These are phyloP conservation scores for Halocynthia aurantium DNA, from an alignment of 23 tunicate species.

Conservation along the genomic window DNA sequence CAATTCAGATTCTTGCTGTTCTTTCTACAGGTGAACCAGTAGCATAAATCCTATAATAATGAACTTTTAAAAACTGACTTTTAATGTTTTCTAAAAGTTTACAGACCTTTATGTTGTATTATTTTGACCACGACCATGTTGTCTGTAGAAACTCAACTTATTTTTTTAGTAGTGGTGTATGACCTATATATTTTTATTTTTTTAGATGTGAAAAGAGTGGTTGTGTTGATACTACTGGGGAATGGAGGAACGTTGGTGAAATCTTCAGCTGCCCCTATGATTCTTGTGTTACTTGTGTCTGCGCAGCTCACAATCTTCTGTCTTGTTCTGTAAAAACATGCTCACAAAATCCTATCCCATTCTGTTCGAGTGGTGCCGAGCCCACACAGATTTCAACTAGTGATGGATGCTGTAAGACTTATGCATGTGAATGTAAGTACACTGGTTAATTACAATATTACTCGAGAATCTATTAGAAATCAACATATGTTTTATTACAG, in stretches of 20 bases:
- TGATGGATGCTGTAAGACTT: constrained; percentile 80
- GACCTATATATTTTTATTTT: background rate
- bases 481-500: constrained; percentile 14
- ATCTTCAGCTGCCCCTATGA: constrained; percentile 45
- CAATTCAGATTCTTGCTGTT: constrained; percentile 58
- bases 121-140: background rate
- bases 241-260: constrained; percentile 43
- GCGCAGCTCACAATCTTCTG: constrained; percentile 45
- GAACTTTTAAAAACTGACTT: too few relatives aligned
- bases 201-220: constrained; percentile 71
- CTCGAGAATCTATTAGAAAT: background rate
- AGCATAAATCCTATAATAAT: background rate
- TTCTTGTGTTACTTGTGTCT: constrained; percentile 58
- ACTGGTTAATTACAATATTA: background rate
- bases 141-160: background rate
- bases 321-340: constrained; percentile 51
- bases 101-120: constrained; percentile 1
- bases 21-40: constrained; percentile 52
- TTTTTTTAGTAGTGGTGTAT: background rate
- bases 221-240: constrained; percentile 55
- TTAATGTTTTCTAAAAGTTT: background rate
- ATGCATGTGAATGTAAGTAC: constrained; percentile 87
- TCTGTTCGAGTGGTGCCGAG: constrained; percentile 44
- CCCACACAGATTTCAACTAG: constrained; percentile 34
- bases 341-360: background rate